These are phyloP conservation scores for Brachystomella parvula DNA, from an alignment of 1,140 invertebrate genomes.

Conservation along the genomic window DNA sequence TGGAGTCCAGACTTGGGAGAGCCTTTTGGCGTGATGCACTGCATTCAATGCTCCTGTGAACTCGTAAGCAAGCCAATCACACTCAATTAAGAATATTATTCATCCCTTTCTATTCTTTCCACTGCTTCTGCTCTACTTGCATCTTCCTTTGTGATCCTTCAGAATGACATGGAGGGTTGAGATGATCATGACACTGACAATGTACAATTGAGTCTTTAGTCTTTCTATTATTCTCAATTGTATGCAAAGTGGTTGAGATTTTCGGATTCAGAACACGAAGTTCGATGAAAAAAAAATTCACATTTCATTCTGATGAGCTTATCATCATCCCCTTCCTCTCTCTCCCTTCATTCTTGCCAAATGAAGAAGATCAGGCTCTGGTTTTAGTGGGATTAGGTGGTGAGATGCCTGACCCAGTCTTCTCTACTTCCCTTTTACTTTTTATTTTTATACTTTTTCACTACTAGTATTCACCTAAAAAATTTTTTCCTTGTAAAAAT, in stretches of 20 bases:
- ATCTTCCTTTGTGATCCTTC: background rate
- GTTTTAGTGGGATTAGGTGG: background rate
- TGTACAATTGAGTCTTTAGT: background rate
- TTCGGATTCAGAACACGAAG: background rate
- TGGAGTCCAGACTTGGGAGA: constrained; percentile 85
- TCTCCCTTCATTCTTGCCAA: background rate
- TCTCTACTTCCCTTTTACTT: background rate
- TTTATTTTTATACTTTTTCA: no score
- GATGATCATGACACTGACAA: background rate
- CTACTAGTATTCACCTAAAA: no score
- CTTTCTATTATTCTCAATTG: no score
- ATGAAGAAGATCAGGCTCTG: constrained; percentile 2
- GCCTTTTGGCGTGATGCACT: constrained; percentile 85
- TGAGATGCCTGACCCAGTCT: background rate
- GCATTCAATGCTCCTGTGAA: constrained; percentile 85
- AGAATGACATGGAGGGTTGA: background rate
- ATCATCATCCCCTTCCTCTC: background rate
- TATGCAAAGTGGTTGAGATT: background rate
- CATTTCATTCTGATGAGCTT: no score
- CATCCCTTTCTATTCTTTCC: background rate
- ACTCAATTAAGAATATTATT: no score
- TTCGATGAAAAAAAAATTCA: background rate
- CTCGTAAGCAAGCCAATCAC: constrained; percentile 56
- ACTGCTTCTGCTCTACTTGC: no score
- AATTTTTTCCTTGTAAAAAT: background rate